These are phyloP conservation scores for Scotopteryx bipunctaria DNA, from an alignment of 2,888 invertebrate genomes.

Conservation along the genomic window DNA sequence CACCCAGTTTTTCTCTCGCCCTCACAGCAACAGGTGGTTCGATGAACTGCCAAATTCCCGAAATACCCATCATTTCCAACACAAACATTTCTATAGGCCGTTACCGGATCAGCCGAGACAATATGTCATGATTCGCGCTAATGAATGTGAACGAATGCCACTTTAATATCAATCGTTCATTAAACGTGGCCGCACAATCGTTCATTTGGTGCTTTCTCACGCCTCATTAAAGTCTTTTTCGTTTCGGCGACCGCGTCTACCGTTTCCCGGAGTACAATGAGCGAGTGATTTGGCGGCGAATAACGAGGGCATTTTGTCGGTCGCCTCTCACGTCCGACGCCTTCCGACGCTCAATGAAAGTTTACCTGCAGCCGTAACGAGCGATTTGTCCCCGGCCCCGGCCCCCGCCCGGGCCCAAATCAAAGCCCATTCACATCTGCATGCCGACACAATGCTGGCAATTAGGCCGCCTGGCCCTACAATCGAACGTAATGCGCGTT, in stretches of 20 bases:
- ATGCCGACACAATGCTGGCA: conserved; percentile 84
- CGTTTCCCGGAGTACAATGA: conserved; percentile 82
- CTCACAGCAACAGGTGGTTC: conserved; percentile 70
- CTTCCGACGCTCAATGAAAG: conserved; percentile 84
- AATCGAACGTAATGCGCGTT: conserved; percentile 80
- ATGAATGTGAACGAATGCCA: conserved; percentile 69
- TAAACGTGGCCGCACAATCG: conserved; percentile 74
- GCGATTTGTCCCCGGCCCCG: conserved; percentile 82
- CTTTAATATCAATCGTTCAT: conserved; percentile 77
- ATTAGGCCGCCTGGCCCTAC: conserved; percentile 80
- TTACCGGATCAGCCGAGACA: conserved; percentile 39
- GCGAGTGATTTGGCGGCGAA: conserved; percentile 83
- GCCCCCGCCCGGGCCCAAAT: conserved; percentile 76
- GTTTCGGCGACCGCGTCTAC: conserved; percentile 81
- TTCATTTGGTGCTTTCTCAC: conserved; percentile 81
- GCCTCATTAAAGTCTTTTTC: conserved; percentile 83
- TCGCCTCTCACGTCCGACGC: conserved; percentile 83
- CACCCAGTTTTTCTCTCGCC: conserved; percentile 70
- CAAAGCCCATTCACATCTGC: conserved; percentile 85
- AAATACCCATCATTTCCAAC: conserved; percentile 43
- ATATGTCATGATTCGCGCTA: conserved; percentile 56
- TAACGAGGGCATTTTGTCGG: conserved; percentile 84
- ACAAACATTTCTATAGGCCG: conserved; percentile 37
- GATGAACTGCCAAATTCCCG: conserved; percentile 56
- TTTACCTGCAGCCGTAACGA: conserved; percentile 84